Percentiles rank a stretch among this genome's conserved stretches.
phyloP scores from a whole-genome alignment of 2,113 vertebrate species.

The Barbus barbus region DNA sequence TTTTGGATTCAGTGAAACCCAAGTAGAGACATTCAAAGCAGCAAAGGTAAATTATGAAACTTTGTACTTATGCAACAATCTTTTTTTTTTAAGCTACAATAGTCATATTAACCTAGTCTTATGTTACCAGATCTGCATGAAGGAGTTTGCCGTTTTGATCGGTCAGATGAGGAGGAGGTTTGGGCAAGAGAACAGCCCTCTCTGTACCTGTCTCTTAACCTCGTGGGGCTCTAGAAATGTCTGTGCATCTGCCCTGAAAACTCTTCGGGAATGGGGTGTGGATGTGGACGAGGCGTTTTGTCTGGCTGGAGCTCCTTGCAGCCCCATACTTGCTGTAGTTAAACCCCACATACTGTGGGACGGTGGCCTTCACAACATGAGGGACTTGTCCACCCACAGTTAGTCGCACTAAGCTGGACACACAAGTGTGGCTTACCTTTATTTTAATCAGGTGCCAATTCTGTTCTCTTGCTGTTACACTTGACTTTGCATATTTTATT shows the following conservation, averaged over 20 bases:
- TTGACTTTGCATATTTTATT: neutral
- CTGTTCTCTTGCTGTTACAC: too few relatives aligned
- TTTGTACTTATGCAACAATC: neutral
- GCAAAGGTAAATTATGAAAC: constrained; percentile 55
- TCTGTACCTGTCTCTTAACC: constrained; percentile 70
- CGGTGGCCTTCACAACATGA: constrained; percentile 59
- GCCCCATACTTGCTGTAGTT: constrained; percentile 59
- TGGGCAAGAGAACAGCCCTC: constrained; percentile 63
- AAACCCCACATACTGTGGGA: constrained; percentile 76
- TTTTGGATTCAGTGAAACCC: constrained; percentile 62
- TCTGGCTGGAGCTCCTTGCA: constrained; percentile 73
- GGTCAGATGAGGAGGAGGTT: constrained; percentile 72
- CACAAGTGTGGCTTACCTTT: too few relatives aligned
- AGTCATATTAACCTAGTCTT: neutral
- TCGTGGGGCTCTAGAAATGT: constrained; percentile 65
- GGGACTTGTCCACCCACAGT: too few relatives aligned
- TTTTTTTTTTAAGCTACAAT: neutral
- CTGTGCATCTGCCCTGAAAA: constrained; percentile 70
- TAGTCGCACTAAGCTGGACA: too few relatives aligned
- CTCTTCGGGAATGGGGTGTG: constrained; percentile 69
- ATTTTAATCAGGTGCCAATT: neutral
- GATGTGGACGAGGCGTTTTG: constrained; percentile 73
- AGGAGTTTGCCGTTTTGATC: constrained; percentile 71
- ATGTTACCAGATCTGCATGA: constrained; percentile 67
- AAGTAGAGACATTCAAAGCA: constrained; percentile 55